Evolutionary conservation across 2,797 vertebrate genomes (phyloP), one percentile per base, ranked within the genome.

Genomic region (Chaenodraco wilsoni): DNA sequence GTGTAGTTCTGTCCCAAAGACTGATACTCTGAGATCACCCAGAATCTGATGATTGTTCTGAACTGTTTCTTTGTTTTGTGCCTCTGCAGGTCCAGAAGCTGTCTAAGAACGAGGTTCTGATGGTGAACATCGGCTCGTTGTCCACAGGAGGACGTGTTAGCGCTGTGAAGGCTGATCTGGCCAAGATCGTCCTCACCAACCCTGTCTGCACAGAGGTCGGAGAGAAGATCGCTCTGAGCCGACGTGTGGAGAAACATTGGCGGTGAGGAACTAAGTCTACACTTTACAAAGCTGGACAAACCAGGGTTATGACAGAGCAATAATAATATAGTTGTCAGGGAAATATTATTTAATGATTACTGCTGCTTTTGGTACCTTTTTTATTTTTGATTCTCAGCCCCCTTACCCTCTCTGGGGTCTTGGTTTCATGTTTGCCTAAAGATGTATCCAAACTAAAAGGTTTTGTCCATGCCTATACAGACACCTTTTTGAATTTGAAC

Each of bases 161-260:
- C 77, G 98, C 98, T 37, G 98, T 99, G 52, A 99, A 99, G 86
- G 98, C 98, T 0, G 98, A 99, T 93, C 90, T 99, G 91, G 98
- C 96, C 64, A 99, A 99, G 93, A 99, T 99, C 14, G 97, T 99
- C 78, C 94, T 99, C n/a, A 99, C 98, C 66, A 99, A 99, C 86
- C 98, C 98, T 1, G 98, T 99, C 9, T 99, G 98, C 93, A 99
- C 98, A 8, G 98, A 99, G 94, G 97, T 99, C 27, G 97, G 97
- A 72, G 98, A 99, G 94, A 99, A 99, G 95, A 99, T 99, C 81
- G 98, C 98, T 23, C 95, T 99, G 76, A 99, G 98, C 84, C 94
- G 97, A 79, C 95, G 98, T 87, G 98, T 99, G 91, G 98, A 99
- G 91, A 99, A 99, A 87, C 98, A 99, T 60, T 99, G 98, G 97